These are phyloP conservation scores for Orthosia cruda DNA, from an alignment of 2,888 invertebrate species.

Conservation along the genomic window DNA sequence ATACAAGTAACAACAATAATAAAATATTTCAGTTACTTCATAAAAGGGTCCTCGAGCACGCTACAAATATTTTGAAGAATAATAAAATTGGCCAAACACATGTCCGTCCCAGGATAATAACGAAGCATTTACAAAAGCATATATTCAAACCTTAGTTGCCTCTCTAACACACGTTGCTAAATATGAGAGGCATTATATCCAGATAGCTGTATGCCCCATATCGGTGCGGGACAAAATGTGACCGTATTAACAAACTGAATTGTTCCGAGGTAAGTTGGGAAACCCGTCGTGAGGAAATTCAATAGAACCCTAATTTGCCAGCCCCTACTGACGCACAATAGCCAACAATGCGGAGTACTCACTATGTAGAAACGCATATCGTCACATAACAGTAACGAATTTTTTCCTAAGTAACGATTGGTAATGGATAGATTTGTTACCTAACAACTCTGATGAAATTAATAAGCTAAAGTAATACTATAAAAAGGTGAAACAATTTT, in stretches of 20 bases:
- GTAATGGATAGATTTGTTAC: background rate
- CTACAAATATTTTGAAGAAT: slow-evolving; percentile 61
- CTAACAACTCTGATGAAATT: background rate
- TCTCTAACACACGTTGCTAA: slow-evolving; percentile 37
- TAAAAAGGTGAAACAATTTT: background rate
- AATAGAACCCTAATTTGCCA: slow-evolving; percentile 80
- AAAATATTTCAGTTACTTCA: slow-evolving; percentile 60
- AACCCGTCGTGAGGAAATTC: slow-evolving; percentile 73
- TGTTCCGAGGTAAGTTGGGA: slow-evolving; percentile 74
- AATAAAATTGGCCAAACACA: slow-evolving; percentile 64
- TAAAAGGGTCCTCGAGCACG: slow-evolving; percentile 61
- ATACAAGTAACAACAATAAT: slow-evolving; percentile 55
- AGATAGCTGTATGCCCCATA: slow-evolving; percentile 58
- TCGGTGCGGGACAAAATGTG: slow-evolving; percentile 68
- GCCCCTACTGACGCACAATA: slow-evolving; percentile 70
- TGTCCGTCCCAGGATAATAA: slow-evolving; percentile 51
- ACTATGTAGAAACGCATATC: slow-evolving; percentile 39
- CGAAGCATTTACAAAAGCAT: slow-evolving; percentile 57
- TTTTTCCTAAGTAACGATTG: slow-evolving; percentile 4
- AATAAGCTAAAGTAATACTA: background rate
- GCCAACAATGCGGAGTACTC: slow-evolving; percentile 54
- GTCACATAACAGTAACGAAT: slow-evolving; percentile 22
- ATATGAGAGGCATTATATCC: slow-evolving; percentile 55
- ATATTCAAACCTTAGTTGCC: slow-evolving; percentile 52
- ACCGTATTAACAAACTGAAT: slow-evolving; percentile 80